Conservation (phyloP, 92 coral and sea anemone genomes). For the Meandrina meandrites region DNA sequence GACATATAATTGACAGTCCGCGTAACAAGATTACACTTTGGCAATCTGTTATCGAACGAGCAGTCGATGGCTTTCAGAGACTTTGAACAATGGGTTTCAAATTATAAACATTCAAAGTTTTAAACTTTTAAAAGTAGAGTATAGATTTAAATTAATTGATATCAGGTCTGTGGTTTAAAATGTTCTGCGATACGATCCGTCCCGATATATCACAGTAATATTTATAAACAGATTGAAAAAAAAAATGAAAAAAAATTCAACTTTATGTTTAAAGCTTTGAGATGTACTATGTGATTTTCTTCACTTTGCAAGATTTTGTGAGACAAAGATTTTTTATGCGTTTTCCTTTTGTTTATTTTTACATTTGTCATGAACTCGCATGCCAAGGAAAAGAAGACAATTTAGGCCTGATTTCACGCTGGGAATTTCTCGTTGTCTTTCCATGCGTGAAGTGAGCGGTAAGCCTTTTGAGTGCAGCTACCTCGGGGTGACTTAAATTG, state of each 20-base stretch:
- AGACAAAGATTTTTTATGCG: background rate
- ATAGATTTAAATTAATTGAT: background rate
- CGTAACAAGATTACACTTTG: conserved; percentile 9
- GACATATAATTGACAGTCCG: conserved; percentile 10
- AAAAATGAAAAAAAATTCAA: background rate
- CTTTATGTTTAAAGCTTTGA: background rate
- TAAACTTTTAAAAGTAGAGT: background rate
- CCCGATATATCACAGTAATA: conserved; percentile 13
- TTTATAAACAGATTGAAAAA: background rate
- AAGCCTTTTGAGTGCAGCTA: background rate
- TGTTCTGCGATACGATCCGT: background rate
- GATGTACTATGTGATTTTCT: background rate
- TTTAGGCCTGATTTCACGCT: background rate
- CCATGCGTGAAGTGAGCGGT: background rate
- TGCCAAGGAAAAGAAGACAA: background rate
- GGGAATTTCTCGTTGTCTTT: background rate
- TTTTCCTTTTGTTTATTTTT: background rate
- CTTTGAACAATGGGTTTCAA: background rate
- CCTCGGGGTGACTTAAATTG: background rate
- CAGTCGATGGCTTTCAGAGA: background rate
- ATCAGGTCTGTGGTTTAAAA: background rate
- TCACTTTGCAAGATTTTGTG: background rate
- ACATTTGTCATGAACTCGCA: background rate
- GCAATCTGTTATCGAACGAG: background rate
- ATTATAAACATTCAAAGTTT: background rate